Base-by-base conservation (phyloP, 2,888 invertebrate species). In the Drosophila nigritarsus region DNA sequence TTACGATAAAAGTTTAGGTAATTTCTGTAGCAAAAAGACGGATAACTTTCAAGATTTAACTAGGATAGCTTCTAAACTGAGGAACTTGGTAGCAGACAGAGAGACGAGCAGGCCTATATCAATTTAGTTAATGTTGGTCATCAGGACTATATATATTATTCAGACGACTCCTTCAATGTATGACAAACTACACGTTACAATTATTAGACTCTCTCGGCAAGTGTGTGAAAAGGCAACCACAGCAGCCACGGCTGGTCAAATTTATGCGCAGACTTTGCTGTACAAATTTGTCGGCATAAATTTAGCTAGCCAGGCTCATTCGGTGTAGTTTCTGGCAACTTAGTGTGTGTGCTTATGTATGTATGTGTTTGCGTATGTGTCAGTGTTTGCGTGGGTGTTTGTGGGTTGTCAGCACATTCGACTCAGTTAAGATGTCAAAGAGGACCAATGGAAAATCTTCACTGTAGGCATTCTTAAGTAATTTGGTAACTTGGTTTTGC, bases 201-300 rank as follows among this genome's bases (percentile, higher is more conserved):
- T 24, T 45, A 45, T 4, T 24, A 45, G 20, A 15, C 45, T 24
- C 24, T 8, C 8, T 24, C 32, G 32, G 15, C 2, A 24, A 45
- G 45, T 24, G 45, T 45, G 15, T 24, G 15, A 8, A 20, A 20
- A 45, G 29, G 27, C 40, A 48, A 48, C 71, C 69, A 38, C 59
- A 67, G 58, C 36, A 71, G 36, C 48, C 55, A 42, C 42, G 36
- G 36, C 65, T 78, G 67, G 42, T 49, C 72, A 71, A 74, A 86
- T 88, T 81, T 79, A 83, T 86, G 61, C 59, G 56, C 64, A 48
- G 45, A 29, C 70, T 70, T 80, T 48, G 32, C 53, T 34, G 18
- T 63, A 75, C 86, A 79, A 81, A 83, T 84, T 87, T 69, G 70
- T 60, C 66, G 73, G 87, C 88, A 88, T 88, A 88, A 73, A 81